Evolutionary conservation across 2,113 vertebrate species (phyloP).

Genomic region (Psephotus haematonotus): DNA sequence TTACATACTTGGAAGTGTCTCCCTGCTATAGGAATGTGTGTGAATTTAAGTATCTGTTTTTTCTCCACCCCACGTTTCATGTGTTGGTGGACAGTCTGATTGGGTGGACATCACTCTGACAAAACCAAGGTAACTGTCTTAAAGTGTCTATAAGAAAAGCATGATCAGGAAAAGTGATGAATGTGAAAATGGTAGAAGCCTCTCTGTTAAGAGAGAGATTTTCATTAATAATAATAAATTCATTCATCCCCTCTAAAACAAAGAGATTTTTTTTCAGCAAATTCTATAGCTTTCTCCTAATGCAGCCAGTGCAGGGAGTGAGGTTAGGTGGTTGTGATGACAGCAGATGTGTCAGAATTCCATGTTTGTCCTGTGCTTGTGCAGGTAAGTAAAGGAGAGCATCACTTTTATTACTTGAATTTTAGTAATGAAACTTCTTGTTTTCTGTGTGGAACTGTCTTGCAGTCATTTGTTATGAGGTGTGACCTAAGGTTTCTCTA

Average conservation of each 20-base stretch:
- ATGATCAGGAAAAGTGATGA: neutral
- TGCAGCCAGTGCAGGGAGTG: neutral
- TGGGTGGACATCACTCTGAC: neutral
- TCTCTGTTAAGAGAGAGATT: neutral
- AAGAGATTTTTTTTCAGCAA: neutral
- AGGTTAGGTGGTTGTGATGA: constrained; percentile 42
- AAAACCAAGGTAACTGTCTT: neutral
- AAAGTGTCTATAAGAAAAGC: neutral
- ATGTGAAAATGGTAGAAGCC: neutral
- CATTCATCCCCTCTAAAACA: neutral
- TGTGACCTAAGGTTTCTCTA: neutral
- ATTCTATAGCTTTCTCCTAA: constrained; percentile 21
- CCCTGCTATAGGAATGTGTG: neutral
- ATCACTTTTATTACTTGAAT: neutral
- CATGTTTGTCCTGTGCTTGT: neutral
- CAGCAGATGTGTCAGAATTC: constrained; percentile 14
- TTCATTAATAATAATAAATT: neutral
- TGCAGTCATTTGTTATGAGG: neutral
- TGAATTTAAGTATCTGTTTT: neutral
- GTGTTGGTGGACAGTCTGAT: neutral
- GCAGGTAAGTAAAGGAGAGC: constrained; percentile 10
- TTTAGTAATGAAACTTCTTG: neutral
- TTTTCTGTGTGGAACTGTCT: neutral
- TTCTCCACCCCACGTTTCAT: neutral
- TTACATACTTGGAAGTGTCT: neutral